phyloP scores from a whole-genome alignment of 2,888 invertebrate species.

The Cepaea hortensis region DNA sequence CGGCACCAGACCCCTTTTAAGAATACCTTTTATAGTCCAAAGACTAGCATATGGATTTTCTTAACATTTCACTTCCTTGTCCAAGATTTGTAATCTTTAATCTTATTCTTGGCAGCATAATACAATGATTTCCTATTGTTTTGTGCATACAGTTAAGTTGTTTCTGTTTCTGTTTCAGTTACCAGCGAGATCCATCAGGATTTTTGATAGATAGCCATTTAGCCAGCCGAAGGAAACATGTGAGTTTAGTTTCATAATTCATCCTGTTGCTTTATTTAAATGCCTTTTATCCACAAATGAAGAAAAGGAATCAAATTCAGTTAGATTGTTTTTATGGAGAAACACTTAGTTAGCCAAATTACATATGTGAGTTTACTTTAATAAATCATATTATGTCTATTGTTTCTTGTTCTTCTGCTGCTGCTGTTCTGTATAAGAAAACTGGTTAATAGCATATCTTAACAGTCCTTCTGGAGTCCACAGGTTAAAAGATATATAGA shows the following conservation, averaged over 20 bases:
- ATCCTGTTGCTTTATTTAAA: not conserved
- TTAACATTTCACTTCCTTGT: too few species aligned
- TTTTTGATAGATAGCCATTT: constrained; percentile 76
- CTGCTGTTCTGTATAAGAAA: too few species aligned
- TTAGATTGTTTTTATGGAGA: too few species aligned
- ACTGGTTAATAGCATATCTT: too few species aligned
- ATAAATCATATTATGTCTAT: not conserved
- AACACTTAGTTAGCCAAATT: too few species aligned
- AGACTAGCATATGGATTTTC: too few species aligned
- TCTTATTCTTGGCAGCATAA: too few species aligned
- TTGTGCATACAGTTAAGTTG: not conserved
- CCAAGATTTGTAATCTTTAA: too few species aligned
- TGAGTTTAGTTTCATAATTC: not conserved
- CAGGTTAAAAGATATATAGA: too few species aligned
- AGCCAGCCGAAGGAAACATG: constrained; percentile 63
- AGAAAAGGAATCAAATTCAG: not conserved
- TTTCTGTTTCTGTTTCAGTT: constrained; percentile 78
- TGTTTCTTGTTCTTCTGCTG: not conserved
- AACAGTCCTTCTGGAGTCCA: too few species aligned
- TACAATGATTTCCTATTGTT: not conserved
- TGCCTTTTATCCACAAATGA: not conserved
- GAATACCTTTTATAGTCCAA: too few species aligned
- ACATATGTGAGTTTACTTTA: not conserved
- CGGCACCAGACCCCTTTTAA: too few species aligned
- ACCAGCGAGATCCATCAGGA: constrained; percentile 82